Evolutionary conservation across 2,797 vertebrate species (phyloP).

Genomic region (Podargus strigoides): DNA sequence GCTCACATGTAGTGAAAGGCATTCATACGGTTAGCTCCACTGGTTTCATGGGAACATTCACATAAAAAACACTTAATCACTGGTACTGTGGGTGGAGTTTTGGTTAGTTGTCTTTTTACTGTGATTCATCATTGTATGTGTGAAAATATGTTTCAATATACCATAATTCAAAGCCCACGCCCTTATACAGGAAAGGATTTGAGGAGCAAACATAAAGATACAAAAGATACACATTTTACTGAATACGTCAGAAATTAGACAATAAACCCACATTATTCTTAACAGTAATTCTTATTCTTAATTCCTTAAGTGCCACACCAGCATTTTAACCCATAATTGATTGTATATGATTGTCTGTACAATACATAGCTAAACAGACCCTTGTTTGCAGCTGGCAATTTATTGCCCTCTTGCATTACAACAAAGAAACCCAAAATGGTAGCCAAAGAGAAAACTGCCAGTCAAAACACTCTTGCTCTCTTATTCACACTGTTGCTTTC

Average conservation of each 20-base stretch:
- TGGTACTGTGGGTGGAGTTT: not conserved
- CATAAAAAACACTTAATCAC: not conserved
- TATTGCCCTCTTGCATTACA: conserved; percentile 71
- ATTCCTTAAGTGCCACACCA: conserved; percentile 48
- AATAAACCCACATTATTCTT: conserved; percentile 25
- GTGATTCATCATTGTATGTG: not conserved
- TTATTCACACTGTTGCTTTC: conserved; percentile 69
- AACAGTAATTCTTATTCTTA: conserved; percentile 42
- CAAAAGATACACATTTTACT: not conserved
- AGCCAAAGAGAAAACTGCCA: conserved; percentile 74
- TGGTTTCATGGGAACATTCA: not conserved
- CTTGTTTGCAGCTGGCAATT: conserved; percentile 75
- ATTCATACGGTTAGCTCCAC: not conserved
- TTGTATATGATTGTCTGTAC: conserved; percentile 65
- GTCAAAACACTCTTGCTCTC: conserved; percentile 73
- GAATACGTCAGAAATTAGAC: conserved; percentile 10
- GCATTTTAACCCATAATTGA: conserved; percentile 57
- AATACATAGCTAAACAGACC: conserved; percentile 48
- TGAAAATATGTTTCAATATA: not conserved
- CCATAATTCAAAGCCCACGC: not conserved
- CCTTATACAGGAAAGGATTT: not conserved
- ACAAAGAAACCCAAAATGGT: conserved; percentile 73
- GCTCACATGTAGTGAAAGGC: not conserved
- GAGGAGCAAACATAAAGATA: not conserved
- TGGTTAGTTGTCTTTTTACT: not conserved